These are phyloP conservation scores for Glyptemys insculpta DNA, from an alignment of 2,797 vertebrate genomes.

Conservation along the genomic window DNA sequence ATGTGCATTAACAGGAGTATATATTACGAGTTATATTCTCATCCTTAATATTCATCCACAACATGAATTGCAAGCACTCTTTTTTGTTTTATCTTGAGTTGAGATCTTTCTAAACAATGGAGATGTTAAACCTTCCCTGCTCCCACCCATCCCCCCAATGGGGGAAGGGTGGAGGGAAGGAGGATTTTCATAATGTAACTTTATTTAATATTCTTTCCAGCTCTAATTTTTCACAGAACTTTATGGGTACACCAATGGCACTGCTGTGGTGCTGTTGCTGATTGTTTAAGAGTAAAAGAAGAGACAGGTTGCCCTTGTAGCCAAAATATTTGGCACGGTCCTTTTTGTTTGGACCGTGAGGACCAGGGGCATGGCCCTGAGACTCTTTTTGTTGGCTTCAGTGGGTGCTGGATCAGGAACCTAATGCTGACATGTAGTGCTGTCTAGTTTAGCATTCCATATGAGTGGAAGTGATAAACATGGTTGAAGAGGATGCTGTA, in stretches of 20 bases:
- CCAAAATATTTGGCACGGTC: neutral
- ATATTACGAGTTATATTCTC: neutral
- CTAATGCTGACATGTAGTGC: neutral
- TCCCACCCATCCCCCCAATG: neutral
- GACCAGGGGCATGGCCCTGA: neutral
- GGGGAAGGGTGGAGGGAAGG: neutral
- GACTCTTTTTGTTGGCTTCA: neutral
- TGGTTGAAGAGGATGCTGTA: neutral
- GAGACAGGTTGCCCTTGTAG: neutral
- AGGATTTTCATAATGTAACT: neutral
- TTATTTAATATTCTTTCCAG: neutral
- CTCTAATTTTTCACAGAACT: neutral
- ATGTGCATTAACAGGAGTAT: neutral
- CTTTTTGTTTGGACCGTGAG: neutral
- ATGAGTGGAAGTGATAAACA: neutral
- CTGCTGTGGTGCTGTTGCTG: neutral
- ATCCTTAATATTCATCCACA: neutral
- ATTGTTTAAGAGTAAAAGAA: neutral
- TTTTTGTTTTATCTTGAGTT: neutral
- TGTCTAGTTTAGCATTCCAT: too few relatives aligned
- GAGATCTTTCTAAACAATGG: neutral
- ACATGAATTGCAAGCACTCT: neutral
- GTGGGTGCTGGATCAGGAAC: neutral
- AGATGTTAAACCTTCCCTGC: neutral
- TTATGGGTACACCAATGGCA: neutral